Percentiles rank a stretch among this genome's conserved stretches.
Evolutionary conservation across 2,888 invertebrate genomes (phyloP).

Genomic region (Drosophila barbarae): DNA sequence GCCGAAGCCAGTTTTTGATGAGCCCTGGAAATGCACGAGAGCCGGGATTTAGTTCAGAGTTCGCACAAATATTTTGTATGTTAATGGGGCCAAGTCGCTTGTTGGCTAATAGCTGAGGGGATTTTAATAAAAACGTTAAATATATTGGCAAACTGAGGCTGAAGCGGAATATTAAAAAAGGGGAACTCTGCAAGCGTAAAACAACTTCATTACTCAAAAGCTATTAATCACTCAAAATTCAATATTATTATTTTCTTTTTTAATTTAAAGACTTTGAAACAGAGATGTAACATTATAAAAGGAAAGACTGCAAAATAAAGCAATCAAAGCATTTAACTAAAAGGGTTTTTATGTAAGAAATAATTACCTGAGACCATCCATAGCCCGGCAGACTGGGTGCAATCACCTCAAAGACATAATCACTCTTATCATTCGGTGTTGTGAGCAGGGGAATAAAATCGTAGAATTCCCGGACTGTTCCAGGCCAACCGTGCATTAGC

Average conservation of each 20-base stretch:
- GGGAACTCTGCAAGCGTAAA: not conserved
- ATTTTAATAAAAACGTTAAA: not conserved
- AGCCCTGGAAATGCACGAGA: conserved; percentile 49
- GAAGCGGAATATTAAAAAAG: not conserved
- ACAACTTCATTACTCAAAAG: conserved; percentile 3
- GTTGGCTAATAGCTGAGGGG: not conserved
- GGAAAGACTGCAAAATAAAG: not conserved
- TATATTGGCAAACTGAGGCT: not conserved
- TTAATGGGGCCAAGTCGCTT: not conserved
- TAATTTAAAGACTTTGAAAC: no score
- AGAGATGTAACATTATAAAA: not conserved
- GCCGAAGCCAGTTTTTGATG: conserved; percentile 73
- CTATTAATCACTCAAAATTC: conserved; percentile 3
- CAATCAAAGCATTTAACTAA: not conserved
- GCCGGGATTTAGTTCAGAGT: conserved; percentile 1
- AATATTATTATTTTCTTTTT: not conserved
- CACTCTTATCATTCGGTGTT: conserved; percentile 80
- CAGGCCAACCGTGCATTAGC: conserved; percentile 92
- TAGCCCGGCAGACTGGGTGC: conserved; percentile 86
- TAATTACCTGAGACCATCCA: conserved; percentile 84
- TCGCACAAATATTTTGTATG: not conserved
- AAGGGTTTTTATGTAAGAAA: not conserved
- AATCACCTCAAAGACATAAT: conserved; percentile 86
- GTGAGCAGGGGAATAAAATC: conserved; percentile 86
- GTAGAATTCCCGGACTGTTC: conserved; percentile 89